Evolutionary conservation across 2,888 invertebrate species (phyloP).

Genomic region (Parnassius mnemosyne): DNA sequence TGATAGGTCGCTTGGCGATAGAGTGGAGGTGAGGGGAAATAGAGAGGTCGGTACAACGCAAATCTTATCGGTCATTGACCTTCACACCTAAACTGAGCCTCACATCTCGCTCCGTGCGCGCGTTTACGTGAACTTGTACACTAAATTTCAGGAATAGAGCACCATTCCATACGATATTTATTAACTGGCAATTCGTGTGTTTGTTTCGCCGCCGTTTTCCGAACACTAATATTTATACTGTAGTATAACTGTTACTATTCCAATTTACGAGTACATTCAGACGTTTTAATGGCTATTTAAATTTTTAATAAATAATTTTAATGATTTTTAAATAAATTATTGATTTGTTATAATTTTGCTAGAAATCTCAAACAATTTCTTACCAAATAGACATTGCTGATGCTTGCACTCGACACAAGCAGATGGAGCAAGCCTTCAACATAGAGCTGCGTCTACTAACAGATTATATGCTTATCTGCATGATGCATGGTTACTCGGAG

Average conservation of each 20-base stretch:
- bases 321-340: conserved; percentile 16
- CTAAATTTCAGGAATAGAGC: conserved; percentile 52
- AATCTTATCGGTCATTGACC: conserved; percentile 79
- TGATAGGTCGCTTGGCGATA: conserved; percentile 55
- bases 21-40: conserved; percentile 49
- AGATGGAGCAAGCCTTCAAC: too few species aligned
- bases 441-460: too few species aligned
- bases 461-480: too few species aligned
- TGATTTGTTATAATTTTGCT: too few species aligned
- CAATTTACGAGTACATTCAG: neutral
- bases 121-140: conserved; percentile 46
- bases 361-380: too few species aligned
- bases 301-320: neutral
- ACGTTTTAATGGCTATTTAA: neutral
- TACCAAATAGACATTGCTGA: too few species aligned
- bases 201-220: neutral
- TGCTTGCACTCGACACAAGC: too few species aligned
- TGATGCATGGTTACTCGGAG: too few species aligned
- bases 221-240: conserved; percentile 6
- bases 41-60: conserved; percentile 61
- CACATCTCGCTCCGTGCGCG: conserved; percentile 63
- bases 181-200: neutral
- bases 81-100: conserved; percentile 77
- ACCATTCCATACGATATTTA: conserved; percentile 31
- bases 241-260: neutral